Evolutionary conservation across 2,113 vertebrate genomes (phyloP), one percentile per base, ranked within the genome.

Genomic region (Passerina amoena): DNA sequence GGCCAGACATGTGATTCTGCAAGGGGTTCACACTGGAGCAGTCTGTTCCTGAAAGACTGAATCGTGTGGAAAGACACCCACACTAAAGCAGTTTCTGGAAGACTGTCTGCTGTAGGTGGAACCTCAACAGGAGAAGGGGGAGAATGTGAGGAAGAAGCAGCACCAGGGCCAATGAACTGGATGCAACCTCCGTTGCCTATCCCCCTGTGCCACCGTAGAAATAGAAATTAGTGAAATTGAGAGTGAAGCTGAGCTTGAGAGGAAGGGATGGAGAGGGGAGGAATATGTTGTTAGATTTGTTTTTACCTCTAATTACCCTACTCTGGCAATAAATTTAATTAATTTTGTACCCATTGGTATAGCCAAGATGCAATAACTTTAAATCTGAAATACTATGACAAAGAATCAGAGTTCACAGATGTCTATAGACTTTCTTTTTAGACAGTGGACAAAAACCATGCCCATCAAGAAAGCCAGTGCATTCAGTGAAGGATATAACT

Each of bases 181-280:
- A 15, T 0, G 0, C 5, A 82, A 10, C 3, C 8, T 5, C 9
- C 12, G 8, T 28, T 73, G 20, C 13, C 5, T 2, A 0, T 35
- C 1, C 4, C 2, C 7, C 1, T 54, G n/a, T 9, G 3, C 13
- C 2, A 6, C 23, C 30, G 2, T 0, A 5, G 12, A 12, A 20
- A 17, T 87, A 15, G 1, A 56, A 38, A 53, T 3, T 33, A 63
- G 12, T 33, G 27, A 44, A 42, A 70, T 9, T 1, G 1, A 21
- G 14, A 54, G 4, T 63, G 24, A 63, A 61, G 5, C 2, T 31
- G 14, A 88, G 6, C 15, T 20, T 3, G 2, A 23, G 10, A 73
- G 50, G 19, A 64, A 65, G 13, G 6, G 3, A 51, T 1, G 0
- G 8, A 5, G 30, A 40, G 37, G 2, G 5, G 1, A 3, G 3